These are phyloP conservation scores for Scylla paramamosain DNA, from an alignment of 1,140 invertebrate species.

Conservation along the genomic window DNA sequence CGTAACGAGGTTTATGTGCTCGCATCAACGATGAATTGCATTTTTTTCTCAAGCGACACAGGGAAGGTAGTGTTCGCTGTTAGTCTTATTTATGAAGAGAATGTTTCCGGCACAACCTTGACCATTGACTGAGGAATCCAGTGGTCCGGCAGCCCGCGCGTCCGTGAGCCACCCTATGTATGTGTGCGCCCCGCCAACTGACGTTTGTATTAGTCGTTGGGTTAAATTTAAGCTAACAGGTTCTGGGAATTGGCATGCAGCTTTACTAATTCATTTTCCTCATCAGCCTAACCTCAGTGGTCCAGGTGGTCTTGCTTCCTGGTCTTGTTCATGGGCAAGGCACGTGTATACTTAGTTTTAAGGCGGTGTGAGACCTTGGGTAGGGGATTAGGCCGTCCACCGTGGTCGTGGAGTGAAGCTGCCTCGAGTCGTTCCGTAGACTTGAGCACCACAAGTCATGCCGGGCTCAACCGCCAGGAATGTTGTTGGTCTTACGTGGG, in stretches of 20 bases:
- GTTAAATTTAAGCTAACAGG: neutral
- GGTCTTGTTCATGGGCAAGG: neutral
- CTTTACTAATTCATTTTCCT: neutral
- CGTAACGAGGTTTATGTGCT: slow-evolving; percentile 12
- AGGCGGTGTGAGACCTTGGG: neutral
- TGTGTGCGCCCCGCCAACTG: neutral
- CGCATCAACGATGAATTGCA: neutral
- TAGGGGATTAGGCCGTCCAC: neutral
- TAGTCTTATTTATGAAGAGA: neutral
- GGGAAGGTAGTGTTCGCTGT: neutral
- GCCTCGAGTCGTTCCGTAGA: neutral
- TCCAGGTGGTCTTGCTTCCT: neutral
- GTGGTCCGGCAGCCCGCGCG: neutral
- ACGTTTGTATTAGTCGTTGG: neutral
- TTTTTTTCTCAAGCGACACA: neutral
- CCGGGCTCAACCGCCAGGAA: neutral
- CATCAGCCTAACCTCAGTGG: neutral
- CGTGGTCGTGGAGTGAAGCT: neutral
- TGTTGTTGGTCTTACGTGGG: slow-evolving; percentile 5
- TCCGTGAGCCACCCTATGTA: neutral
- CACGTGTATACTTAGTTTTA: too few species aligned
- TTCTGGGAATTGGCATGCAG: neutral
- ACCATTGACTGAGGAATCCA: neutral
- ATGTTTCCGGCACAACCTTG: neutral
- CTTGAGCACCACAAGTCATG: neutral